These are phyloP conservation scores for Pantherophis vulpinus DNA, from an alignment of 2,797 vertebrate genomes.

Conservation along the genomic window DNA sequence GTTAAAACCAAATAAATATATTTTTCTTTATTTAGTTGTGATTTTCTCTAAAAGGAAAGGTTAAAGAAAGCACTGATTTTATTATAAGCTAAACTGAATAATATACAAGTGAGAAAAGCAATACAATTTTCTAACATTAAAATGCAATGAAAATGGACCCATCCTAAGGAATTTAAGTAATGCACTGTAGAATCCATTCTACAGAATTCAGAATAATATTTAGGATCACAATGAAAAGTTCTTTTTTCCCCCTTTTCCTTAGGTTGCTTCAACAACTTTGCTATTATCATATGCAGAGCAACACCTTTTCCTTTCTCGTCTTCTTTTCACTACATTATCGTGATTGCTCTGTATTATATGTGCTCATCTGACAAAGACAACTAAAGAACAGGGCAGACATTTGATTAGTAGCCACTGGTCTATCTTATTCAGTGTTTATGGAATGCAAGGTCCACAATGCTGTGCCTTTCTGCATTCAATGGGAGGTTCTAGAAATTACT, in stretches of 20 bases:
- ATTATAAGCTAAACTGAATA: background rate
- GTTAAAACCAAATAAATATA: constrained; percentile 21
- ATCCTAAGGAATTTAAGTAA: background rate
- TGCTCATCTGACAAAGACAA: background rate
- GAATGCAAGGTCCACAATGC: background rate
- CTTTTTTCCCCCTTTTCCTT: background rate
- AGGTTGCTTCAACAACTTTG: background rate
- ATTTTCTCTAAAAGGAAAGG: background rate
- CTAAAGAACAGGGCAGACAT: background rate
- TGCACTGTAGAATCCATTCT: background rate
- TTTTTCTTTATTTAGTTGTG: background rate
- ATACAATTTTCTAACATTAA: background rate
- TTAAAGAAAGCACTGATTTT: background rate
- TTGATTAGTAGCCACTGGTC: background rate
- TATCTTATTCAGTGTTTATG: background rate
- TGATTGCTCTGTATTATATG: background rate
- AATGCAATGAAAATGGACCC: background rate
- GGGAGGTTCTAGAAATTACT: constrained; percentile 24
- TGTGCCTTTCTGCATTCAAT: background rate
- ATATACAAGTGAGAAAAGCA: too few species aligned
- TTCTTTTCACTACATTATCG: background rate
- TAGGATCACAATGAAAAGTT: background rate
- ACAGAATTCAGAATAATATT: background rate
- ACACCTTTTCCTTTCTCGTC: background rate
- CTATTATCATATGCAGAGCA: background rate